Evolutionary conservation across 1,140 invertebrate genomes (phyloP).

Genomic region (Drepana arcuata): DNA sequence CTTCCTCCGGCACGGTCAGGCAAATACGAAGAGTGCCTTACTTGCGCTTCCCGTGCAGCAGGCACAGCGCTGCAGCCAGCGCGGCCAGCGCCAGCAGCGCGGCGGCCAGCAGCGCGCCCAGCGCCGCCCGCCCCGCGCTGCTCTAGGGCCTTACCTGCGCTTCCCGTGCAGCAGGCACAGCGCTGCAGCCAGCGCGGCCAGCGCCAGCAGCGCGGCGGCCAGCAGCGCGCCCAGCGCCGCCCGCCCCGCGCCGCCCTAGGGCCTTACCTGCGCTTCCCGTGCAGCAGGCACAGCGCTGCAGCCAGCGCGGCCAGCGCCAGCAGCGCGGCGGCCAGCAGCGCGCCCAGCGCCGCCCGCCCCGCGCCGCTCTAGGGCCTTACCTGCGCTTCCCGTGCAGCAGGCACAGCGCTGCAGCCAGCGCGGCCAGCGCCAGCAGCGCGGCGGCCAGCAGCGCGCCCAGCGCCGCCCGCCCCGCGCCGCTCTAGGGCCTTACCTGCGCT

Average conservation of each 20-base stretch:
- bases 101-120: slow-evolving; percentile 32
- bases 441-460: no score
- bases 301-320: slow-evolving; percentile 43
- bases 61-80: slow-evolving; percentile 42
- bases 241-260: slow-evolving; percentile 25
- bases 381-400: slow-evolving; percentile 52
- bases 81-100: slow-evolving; percentile 45
- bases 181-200: slow-evolving; percentile 44
- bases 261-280: slow-evolving; percentile 55
- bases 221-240: slow-evolving; percentile 53
- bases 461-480: slow-evolving; percentile 34
- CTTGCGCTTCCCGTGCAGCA: slow-evolving; percentile 55
- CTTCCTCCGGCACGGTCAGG: no score
- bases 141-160: slow-evolving; percentile 53
- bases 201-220: slow-evolving; percentile 45
- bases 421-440: slow-evolving; percentile 42
- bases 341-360: slow-evolving; percentile 44
- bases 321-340: slow-evolving; percentile 46
- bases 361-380: slow-evolving; percentile 38
- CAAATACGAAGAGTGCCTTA: no score
- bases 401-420: slow-evolving; percentile 45
- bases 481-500: slow-evolving; percentile 55
- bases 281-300: slow-evolving; percentile 35
- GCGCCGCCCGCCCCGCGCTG: slow-evolving; percentile 24
- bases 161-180: slow-evolving; percentile 53